Evolutionary conservation across 2,113 vertebrate species (phyloP).

Genomic region (Amphiprion percula): DNA sequence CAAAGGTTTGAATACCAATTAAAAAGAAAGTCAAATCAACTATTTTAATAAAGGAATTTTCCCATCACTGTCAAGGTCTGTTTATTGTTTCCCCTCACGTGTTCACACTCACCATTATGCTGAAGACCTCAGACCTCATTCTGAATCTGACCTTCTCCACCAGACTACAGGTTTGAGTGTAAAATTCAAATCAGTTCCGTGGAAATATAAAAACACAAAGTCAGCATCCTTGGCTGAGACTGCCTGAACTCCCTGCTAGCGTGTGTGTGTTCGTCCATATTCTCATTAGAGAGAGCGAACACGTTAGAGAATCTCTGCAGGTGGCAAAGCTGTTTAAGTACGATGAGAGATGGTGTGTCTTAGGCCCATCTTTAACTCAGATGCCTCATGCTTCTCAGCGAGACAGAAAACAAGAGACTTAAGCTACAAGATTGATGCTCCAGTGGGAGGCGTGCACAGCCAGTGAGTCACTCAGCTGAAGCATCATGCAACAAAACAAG

Average conservation of each 20-base stretch:
- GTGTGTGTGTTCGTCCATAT: conserved; percentile 8
- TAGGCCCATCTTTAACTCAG: conserved; percentile 74
- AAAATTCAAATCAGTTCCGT: conserved; percentile 5
- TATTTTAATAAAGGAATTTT: conserved; percentile 20
- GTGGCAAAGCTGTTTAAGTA: conserved; percentile 60
- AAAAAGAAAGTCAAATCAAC: conserved; percentile 12
- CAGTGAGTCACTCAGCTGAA: conserved; percentile 59
- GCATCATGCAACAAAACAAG: conserved; percentile 49
- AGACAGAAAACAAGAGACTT: conserved; percentile 55
- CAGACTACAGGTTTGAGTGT: not conserved
- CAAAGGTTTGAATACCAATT: conserved; percentile 33
- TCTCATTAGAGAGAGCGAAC: conserved; percentile 40
- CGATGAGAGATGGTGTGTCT: conserved; percentile 69
- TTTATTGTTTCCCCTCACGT: conserved; percentile 20
- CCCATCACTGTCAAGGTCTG: conserved; percentile 19
- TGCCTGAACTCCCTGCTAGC: not conserved
- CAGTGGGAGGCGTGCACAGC: conserved; percentile 50
- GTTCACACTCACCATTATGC: conserved; percentile 1
- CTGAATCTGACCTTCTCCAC: not conserved
- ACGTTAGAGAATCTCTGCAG: conserved; percentile 51
- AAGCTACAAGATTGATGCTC: conserved; percentile 69
- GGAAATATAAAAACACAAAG: conserved; percentile 3
- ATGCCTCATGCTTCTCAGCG: conserved; percentile 54
- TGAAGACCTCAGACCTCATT: conserved; percentile 19
- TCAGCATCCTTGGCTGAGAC: conserved; percentile 11